phyloP scores from a whole-genome alignment of 2,888 invertebrate genomes.

The Pristionchus japonicus region DNA sequence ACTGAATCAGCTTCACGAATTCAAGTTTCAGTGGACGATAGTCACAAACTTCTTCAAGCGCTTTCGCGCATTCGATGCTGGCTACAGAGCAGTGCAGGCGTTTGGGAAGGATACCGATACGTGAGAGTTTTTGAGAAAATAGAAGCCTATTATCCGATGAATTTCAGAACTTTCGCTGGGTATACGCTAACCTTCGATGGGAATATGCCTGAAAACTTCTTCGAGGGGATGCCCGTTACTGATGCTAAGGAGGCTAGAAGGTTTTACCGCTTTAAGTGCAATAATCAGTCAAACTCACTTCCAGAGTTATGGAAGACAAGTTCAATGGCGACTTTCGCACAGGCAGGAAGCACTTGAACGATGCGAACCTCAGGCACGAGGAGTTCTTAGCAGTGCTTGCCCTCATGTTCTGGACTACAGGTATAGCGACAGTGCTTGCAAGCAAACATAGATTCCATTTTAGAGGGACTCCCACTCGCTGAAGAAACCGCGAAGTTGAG shows the following conservation, averaged over 20 bases:
- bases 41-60: constrained; percentile 8
- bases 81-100: neutral
- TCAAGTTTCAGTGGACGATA: neutral
- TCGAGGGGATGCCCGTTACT: neutral
- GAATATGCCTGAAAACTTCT: neutral
- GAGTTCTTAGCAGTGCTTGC: neutral
- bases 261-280: neutral
- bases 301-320: constrained; percentile 22
- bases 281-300: too few species aligned
- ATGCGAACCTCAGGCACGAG: neutral
- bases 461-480: neutral
- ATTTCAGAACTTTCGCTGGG: neutral
- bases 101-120: neutral
- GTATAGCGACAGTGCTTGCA: too few species aligned
- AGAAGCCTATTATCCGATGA: too few species aligned
- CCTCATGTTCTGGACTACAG: constrained; percentile 10
- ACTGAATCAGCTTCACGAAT: too few species aligned
- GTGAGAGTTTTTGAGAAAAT: neutral
- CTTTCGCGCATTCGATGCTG: neutral
- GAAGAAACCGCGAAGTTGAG: neutral
- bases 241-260: neutral
- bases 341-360: neutral
- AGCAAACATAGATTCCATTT: too few species aligned
- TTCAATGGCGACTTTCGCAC: neutral
- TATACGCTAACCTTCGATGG: neutral